Conservation (phyloP, 2,888 invertebrate genomes). For the Alloplasta piceator region DNA sequence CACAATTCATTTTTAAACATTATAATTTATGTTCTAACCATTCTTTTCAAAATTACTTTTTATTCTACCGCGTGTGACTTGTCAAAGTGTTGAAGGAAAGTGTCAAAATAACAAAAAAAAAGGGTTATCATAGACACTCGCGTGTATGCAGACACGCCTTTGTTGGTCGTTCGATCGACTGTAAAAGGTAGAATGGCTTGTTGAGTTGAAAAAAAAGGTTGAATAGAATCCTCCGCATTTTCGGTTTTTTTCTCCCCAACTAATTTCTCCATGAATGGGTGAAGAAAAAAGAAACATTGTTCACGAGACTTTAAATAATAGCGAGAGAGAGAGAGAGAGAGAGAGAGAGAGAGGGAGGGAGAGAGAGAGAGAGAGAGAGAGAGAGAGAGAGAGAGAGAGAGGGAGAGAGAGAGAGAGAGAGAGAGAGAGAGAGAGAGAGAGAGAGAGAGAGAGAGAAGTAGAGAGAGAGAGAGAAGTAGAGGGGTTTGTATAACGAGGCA, state of each 20-base stretch:
- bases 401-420: too few relatives aligned
- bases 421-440: too few relatives aligned
- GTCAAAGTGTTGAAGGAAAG: background rate
- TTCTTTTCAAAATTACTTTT: background rate
- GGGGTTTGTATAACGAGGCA: conserved; percentile 12
- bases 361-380: too few relatives aligned
- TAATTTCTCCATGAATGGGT: conserved; percentile 2
- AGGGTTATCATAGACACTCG: conserved; percentile 2
- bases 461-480: too few relatives aligned
- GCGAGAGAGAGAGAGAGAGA: conserved; percentile 12
- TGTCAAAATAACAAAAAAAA: background rate
- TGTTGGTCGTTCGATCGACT: conserved; percentile 38
- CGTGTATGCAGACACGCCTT: conserved; percentile 39
- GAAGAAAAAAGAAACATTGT: conserved; percentile 11
- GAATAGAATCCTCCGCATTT: too few relatives aligned
- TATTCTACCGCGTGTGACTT: background rate
- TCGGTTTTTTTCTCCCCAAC: too few relatives aligned
- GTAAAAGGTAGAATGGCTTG: conserved; percentile 11
- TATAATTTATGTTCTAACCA: background rate
- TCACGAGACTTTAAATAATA: conserved; percentile 45
- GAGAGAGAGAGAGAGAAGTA: too few relatives aligned
- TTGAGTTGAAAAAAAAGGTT: conserved; percentile 28
- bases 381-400: too few relatives aligned
- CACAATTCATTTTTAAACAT: too few relatives aligned
- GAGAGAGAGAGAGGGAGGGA: too few relatives aligned